Base-by-base conservation (phyloP, 2,888 invertebrate species). In the Xestia ashworthii region DNA sequence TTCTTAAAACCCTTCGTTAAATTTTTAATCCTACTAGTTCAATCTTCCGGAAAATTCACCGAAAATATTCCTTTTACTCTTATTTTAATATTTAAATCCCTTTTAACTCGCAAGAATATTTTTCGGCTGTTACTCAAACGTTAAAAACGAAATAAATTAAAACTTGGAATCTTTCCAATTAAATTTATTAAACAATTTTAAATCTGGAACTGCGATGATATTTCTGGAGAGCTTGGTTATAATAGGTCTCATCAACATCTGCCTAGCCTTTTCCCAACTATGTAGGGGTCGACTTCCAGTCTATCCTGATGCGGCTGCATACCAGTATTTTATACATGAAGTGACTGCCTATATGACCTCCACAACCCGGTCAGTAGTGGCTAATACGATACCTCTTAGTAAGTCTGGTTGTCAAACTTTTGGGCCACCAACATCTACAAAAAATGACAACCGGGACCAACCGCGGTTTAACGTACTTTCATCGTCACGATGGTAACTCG, bases 131-230 rank as follows among this genome's bases (percentile, higher is more conserved):
- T 62, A 32, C 38, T 38, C 12, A 70, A 66, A 60, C 66, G 48
- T 68, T 68, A 68, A 44, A 50, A 79, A 53, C 19, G 5, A 71
- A 53, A 67, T 73, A 46, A 76, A 72, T 70, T 66, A 46, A 44
- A 77, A 66, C 48, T 60, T 81, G 46, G 16, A 62, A 68, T 67
- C 25, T 58, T 44, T 55, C n/a, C 22, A 66, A 67, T 55, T 69
- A 16, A 67, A 77, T 73, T 82, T 53, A 62, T 76, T 19, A 48
- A 65, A 80, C 19, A 67, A 67, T 50, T 81, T 69, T 16, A 32
- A 69, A 71, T 44, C 41, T 19, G 9, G 62, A 67, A 48, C 60
- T 60, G n/a, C 5, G 46, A 70, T 25, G 66, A 50, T 44, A 58
- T 46, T 69, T 70, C 58, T 46, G 53, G 16, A 68, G 66, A 48